A percentile compares a stretch with the other conserved stretches of the same genome.
These are phyloP conservation scores for Diorhabda elongata DNA, from an alignment of 1,140 invertebrate genomes.

Conservation along the genomic window DNA sequence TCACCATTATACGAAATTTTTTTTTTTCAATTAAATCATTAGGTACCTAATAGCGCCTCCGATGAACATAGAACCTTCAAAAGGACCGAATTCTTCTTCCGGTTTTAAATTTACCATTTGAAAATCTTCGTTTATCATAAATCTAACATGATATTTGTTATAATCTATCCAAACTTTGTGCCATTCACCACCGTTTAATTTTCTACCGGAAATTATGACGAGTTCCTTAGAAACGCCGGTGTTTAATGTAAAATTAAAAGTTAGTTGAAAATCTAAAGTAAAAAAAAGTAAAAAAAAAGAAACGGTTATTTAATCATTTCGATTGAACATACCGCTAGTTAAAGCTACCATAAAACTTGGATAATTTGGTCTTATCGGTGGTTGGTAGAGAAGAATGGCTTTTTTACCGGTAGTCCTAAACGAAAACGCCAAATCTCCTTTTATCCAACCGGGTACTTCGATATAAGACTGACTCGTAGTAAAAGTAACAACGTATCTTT, in stretches of 20 bases:
- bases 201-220: slow-evolving; percentile 73
- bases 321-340: slow-evolving; percentile 61
- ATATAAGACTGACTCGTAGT: slow-evolving; percentile 88
- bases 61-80: slow-evolving; percentile 89
- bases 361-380: slow-evolving; percentile 80
- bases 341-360: slow-evolving; percentile 86
- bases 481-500: slow-evolving; percentile 89
- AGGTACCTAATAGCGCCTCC: slow-evolving; percentile 83
- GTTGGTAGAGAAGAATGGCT: slow-evolving; percentile 86
- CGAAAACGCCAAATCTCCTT: slow-evolving; percentile 87
- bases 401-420: slow-evolving; percentile 86
- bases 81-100: slow-evolving; percentile 85
- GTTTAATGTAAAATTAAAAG: slow-evolving; percentile 86
- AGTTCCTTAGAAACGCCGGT: slow-evolving; percentile 73
- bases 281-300: slow-evolving; percentile 8
- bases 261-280: slow-evolving; percentile 70
- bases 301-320: neutral
- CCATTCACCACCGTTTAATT: slow-evolving; percentile 88
- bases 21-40: neutral
- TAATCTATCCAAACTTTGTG: slow-evolving; percentile 93
- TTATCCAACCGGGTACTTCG: slow-evolving; percentile 85
- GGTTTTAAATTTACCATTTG: slow-evolving; percentile 79
- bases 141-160: slow-evolving; percentile 88
- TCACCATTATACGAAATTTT: neutral
- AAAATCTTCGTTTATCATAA: slow-evolving; percentile 86